phyloP scores from a whole-genome alignment of 1,140 invertebrate species.

The Prorops nasuta region DNA sequence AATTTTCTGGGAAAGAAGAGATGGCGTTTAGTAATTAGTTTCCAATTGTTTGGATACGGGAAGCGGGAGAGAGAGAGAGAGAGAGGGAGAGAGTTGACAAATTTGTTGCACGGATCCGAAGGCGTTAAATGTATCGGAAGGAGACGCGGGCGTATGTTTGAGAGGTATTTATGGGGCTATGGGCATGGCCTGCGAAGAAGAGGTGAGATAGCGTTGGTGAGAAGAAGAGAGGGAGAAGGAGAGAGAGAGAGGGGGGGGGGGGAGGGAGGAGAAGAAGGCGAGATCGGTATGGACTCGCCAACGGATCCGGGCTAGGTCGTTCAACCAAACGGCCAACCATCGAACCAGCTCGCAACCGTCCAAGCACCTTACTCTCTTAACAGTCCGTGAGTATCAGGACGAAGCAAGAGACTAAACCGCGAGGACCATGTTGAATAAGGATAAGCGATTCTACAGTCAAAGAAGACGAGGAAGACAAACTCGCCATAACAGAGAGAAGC shows the following conservation, averaged over 20 bases:
- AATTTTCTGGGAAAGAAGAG: too few species aligned
- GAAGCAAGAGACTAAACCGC: slow-evolving; percentile 4
- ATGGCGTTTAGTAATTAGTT: too few species aligned
- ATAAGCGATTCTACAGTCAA: too few species aligned
- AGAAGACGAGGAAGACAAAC: too few species aligned
- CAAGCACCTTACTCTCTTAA: slow-evolving; percentile 32
- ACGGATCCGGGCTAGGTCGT: slow-evolving; percentile 39
- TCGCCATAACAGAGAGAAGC: too few species aligned
- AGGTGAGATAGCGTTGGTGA: background rate
- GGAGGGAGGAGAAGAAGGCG: slow-evolving; percentile 22
- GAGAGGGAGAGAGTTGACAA: too few species aligned
- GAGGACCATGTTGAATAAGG: too few species aligned
- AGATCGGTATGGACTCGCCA: slow-evolving; percentile 33
- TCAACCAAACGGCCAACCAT: slow-evolving; percentile 35
- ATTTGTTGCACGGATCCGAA: slow-evolving; percentile 9
- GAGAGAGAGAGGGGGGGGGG: background rate
- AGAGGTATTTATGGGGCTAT: slow-evolving; percentile 34
- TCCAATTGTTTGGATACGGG: too few species aligned
- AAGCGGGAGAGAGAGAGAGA: too few species aligned
- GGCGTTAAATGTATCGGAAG: slow-evolving; percentile 34
- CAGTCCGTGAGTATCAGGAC: slow-evolving; percentile 14
- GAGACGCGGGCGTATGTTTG: slow-evolving; percentile 18
- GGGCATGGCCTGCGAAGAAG: slow-evolving; percentile 17
- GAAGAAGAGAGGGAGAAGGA: background rate
- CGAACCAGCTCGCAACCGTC: slow-evolving; percentile 27